Conservation (phyloP, 2,888 invertebrate species). For the Ennomos fuscantarius region DNA sequence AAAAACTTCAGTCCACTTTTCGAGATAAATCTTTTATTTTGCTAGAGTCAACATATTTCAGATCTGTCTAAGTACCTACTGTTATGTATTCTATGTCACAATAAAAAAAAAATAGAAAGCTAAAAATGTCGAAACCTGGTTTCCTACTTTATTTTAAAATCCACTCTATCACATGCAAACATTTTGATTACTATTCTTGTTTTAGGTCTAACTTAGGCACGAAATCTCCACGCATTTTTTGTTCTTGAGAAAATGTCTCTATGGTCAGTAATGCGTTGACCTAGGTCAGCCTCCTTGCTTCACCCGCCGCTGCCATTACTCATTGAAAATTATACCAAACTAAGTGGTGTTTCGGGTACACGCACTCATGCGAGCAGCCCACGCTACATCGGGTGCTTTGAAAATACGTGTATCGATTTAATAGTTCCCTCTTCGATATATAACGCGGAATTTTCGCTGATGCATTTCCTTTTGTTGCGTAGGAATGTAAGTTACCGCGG, state of each 20-base stretch:
- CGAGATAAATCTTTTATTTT: no score
- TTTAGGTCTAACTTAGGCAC: not conserved
- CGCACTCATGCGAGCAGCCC: slow-evolving; percentile 62
- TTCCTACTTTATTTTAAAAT: no score
- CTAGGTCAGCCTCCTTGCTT: slow-evolving; percentile 67
- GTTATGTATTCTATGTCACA: no score
- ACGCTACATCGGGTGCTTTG: slow-evolving; percentile 46
- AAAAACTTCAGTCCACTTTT: no score
- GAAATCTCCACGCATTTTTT: slow-evolving; percentile 45
- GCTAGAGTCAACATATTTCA: no score
- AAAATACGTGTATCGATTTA: slow-evolving; percentile 56
- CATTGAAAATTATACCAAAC: slow-evolving; percentile 81
- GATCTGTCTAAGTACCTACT: no score
- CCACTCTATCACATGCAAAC: no score
- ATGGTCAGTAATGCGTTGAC: slow-evolving; percentile 72
- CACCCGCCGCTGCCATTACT: slow-evolving; percentile 68
- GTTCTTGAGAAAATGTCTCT: slow-evolving; percentile 59
- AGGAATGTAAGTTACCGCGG: slow-evolving; percentile 33
- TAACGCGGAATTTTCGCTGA: slow-evolving; percentile 55
- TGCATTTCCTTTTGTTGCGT: slow-evolving; percentile 50
- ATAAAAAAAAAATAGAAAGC: no score
- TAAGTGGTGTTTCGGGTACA: slow-evolving; percentile 81
- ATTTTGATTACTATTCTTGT: no score
- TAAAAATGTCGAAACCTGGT: no score
- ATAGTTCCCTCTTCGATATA: slow-evolving; percentile 53